phyloP scores from a whole-genome alignment of 2,888 invertebrate species.

The Mythimna albipuncta region DNA sequence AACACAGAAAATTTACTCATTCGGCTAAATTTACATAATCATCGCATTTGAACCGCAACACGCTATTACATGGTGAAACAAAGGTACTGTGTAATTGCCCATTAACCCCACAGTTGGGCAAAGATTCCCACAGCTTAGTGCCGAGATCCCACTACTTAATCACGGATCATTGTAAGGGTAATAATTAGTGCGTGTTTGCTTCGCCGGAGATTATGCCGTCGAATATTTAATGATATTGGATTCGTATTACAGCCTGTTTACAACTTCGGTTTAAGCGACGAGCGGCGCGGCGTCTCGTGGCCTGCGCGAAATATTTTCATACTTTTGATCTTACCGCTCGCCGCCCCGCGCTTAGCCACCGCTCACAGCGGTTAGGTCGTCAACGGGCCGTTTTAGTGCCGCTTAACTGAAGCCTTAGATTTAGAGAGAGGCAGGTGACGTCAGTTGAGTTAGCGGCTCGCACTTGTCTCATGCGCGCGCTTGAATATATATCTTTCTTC shows the following conservation, averaged over 20 bases:
- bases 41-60: conserved; percentile 46
- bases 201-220: conserved; percentile 15
- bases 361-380: too few species aligned
- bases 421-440: not conserved
- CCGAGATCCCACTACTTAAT: conserved; percentile 28
- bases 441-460: not conserved
- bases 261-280: too few species aligned
- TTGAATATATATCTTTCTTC: too few species aligned
- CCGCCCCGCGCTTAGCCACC: too few species aligned
- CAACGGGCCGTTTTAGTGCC: not conserved
- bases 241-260: not conserved
- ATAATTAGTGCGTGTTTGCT: conserved; percentile 21
- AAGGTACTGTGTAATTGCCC: conserved; percentile 40
- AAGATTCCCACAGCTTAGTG: conserved; percentile 43
- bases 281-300: too few species aligned
- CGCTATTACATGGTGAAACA: conserved; percentile 31
- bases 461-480: too few species aligned
- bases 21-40: conserved; percentile 46
- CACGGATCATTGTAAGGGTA: conserved; percentile 19
- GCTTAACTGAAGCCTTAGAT: not conserved
- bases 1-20: conserved; percentile 50
- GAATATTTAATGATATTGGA: conserved; percentile 4
- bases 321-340: too few species aligned
- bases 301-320: too few species aligned
- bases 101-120: conserved; percentile 53